Base-by-base conservation (phyloP, 2,113 vertebrate genomes). In the Egretta garzetta region DNA sequence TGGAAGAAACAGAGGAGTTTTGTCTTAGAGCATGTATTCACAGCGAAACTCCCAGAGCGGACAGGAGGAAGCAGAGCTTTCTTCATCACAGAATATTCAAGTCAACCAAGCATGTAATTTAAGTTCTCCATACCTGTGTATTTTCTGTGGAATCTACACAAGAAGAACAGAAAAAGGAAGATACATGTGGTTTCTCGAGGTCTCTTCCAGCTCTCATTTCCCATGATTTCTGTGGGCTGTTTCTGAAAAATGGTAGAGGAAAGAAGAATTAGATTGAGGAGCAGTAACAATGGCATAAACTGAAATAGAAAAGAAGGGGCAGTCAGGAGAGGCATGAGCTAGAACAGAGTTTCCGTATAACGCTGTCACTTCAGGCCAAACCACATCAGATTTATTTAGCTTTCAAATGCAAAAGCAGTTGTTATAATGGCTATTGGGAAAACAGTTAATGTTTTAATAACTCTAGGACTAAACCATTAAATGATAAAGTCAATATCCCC, bases 361-460 rank as follows among this genome's bases (percentile, higher is more conserved):
- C 72, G 19, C 39, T 87, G 27, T 64, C n/a, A 58, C 62, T 84
- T 81, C 35, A 86, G 35, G 26, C 24, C 87, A 60, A 85, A 90
- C 12, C 11, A 18, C 17, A 53, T n/a, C 23, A 90, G 70, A 82
- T 80, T 67, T 62, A 70, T 88, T 76, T 64, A 64, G 11, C 26
- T 68, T 68, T 88, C 64, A 68, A 77, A 73, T 47, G 33, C 47
- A 83, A 94, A 92, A 90, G 17, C 35, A 58, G 33, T 76, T 93
- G 21, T 49, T 68, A 30, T 30, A 90, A 94, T 28, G 27, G 20
- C 32, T 94, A 86, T 70, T 74, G 82, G 45, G 59, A 83, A 94
- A 95, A 74, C 20, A 80, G 28, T 86, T 73, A 80, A 80, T 83
- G 45, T 76, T 97, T 93, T 88, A 92, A 93, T 74, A 93, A 86